phyloP scores from a whole-genome alignment of 2,797 vertebrate genomes.

The Pangasius krempfi region DNA sequence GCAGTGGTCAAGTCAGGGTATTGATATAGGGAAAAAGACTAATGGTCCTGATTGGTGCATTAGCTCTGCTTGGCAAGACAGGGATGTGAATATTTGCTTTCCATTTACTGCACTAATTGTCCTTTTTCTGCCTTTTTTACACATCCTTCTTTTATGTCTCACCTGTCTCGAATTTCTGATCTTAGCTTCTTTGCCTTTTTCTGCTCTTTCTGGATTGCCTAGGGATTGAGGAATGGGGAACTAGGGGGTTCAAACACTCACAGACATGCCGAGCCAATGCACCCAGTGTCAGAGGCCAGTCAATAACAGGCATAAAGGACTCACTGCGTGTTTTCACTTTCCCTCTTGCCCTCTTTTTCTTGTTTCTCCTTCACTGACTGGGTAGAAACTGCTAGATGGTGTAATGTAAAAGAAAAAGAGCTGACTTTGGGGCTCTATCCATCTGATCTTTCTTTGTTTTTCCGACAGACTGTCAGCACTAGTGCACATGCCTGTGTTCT shows the following conservation, averaged over 20 bases:
- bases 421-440: conserved; percentile 25
- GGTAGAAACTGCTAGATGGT: conserved; percentile 52
- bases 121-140: background rate
- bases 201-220: conserved; percentile 58
- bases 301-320: conserved; percentile 48
- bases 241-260: conserved; percentile 37
- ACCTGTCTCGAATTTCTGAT: background rate
- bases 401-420: conserved; percentile 48
- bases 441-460: conserved; percentile 45
- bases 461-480: conserved; percentile 50
- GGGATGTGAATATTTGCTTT: background rate
- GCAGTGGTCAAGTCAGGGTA: background rate
- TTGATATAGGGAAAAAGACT: background rate
- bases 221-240: conserved; percentile 27
- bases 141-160: conserved; percentile 36
- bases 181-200: conserved; percentile 31
- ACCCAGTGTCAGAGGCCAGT: conserved; percentile 44
- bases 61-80: background rate
- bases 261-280: conserved; percentile 25
- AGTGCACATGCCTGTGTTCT: conserved; percentile 30
- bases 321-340: conserved; percentile 24
- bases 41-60: background rate
- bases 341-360: conserved; percentile 1
- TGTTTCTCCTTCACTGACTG: conserved; percentile 44
- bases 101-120: background rate